Evolutionary conservation across 2,797 vertebrate genomes (phyloP).

Genomic region (Mionectes olivaceus): DNA sequence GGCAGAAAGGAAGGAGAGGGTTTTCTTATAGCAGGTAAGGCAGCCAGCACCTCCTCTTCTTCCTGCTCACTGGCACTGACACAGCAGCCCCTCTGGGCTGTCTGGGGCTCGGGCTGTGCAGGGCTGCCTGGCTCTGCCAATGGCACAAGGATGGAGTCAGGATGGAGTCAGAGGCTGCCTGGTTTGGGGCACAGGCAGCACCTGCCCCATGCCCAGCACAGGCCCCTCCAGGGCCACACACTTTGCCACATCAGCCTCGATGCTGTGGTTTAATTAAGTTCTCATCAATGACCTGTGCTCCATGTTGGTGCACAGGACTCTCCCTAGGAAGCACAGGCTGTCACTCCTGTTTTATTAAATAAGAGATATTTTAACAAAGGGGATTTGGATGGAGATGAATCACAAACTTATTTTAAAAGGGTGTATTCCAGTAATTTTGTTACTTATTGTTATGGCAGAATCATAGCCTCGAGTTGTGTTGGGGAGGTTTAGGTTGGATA

Average conservation of each 20-base stretch:
- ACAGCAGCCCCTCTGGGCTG: not conserved
- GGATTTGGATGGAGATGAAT: not conserved
- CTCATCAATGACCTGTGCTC: not conserved
- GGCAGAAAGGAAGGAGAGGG: not conserved
- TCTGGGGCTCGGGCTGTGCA: not conserved
- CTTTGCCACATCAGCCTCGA: rapidly evolving
- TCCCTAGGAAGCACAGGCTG: not conserved
- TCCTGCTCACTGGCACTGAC: not conserved
- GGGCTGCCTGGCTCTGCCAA: rapidly evolving
- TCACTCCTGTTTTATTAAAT: not conserved
- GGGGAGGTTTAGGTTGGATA: not conserved
- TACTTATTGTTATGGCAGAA: not conserved
- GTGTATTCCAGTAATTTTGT: not conserved
- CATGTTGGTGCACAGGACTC: rapidly evolving
- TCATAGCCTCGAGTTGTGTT: not conserved
- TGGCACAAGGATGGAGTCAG: not conserved
- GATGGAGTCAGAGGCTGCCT: not conserved
- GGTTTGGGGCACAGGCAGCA: rapidly evolving
- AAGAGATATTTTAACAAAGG: not conserved
- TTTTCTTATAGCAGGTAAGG: not conserved
- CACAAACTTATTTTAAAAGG: not conserved
- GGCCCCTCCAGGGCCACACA: not conserved
- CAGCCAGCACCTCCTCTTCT: not conserved
- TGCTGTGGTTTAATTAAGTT: not conserved
- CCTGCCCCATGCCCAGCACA: rapidly evolving